A percentile compares a stretch with the other conserved stretches of the same genome.
Conservation (phyloP, 2,797 vertebrate genomes). For the Crenuchus spilurus region DNA sequence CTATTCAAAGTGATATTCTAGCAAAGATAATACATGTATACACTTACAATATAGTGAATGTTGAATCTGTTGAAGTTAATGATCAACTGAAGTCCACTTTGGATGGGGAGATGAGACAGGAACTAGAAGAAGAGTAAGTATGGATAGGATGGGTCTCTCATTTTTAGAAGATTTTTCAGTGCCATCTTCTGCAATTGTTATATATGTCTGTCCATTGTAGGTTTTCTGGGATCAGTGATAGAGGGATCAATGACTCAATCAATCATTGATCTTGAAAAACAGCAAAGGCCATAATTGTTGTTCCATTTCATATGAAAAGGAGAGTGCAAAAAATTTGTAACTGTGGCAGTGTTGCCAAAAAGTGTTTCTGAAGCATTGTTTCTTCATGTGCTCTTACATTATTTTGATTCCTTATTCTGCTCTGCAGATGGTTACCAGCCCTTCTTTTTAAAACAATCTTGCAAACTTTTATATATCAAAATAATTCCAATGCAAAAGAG, state of each 20-base stretch:
- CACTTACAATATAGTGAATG: constrained; percentile 39
- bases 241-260: neutral
- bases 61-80: constrained; percentile 15
- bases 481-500: constrained; percentile 11
- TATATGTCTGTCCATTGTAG: neutral
- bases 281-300: constrained; percentile 13
- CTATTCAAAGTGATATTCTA: too few relatives aligned
- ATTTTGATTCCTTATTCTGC: constrained; percentile 70
- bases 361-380: constrained; percentile 70
- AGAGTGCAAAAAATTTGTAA: neutral
- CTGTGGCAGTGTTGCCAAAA: constrained; percentile 56
- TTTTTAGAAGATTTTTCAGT: neutral
- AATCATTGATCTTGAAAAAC: constrained; percentile 14
- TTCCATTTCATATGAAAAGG: constrained; percentile 27
- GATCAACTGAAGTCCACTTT: constrained; percentile 20
- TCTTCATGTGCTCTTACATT: constrained; percentile 57
- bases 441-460: constrained; percentile 24
- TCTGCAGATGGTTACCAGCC: constrained; percentile 72
- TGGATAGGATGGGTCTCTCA: neutral
- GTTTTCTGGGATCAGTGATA: constrained; percentile 1
- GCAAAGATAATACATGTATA: too few relatives aligned
- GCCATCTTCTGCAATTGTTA: constrained; percentile 8
- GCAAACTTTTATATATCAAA: constrained; percentile 24
- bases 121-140: constrained; percentile 20
- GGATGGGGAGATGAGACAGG: constrained; percentile 17